Conservation (phyloP, 2,888 invertebrate genomes). For the Conistra vaccinii region DNA sequence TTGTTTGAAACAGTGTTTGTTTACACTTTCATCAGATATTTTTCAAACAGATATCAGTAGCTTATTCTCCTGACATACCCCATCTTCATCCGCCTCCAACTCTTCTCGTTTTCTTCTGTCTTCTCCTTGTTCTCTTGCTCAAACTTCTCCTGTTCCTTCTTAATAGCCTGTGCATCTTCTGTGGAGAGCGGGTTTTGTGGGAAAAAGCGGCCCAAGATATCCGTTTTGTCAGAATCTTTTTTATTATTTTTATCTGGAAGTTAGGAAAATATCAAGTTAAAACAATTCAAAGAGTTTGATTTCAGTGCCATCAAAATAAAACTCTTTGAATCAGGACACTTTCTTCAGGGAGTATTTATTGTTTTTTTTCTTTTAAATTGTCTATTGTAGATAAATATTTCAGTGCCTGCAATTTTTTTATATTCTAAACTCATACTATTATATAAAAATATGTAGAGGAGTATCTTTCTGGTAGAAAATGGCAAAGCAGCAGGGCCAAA, state of each 20-base stretch:
- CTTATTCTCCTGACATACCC: conserved; percentile 82
- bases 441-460: background rate
- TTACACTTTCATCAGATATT: background rate
- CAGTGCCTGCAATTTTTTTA: background rate
- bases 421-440: no score
- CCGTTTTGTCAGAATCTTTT: conserved; percentile 72
- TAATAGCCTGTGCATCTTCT: conserved; percentile 87
- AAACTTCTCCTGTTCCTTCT: conserved; percentile 89
- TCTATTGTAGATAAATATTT: background rate
- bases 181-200: conserved; percentile 87
- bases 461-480: background rate
- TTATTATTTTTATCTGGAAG: conserved; percentile 17
- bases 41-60: background rate
- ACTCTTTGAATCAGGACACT: no score
- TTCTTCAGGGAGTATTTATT: no score
- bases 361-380: background rate
- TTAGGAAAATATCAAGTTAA: background rate
- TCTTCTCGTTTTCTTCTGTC: conserved; percentile 92
- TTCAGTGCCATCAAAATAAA: background rate
- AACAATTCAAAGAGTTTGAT: background rate
- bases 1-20: background rate
- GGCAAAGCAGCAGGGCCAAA: no score
- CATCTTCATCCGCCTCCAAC: conserved; percentile 94
- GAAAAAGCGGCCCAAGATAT: conserved; percentile 90
- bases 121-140: conserved; percentile 90